Conservation (phyloP, 2,888 invertebrate genomes). For the Lysandra coridon region DNA sequence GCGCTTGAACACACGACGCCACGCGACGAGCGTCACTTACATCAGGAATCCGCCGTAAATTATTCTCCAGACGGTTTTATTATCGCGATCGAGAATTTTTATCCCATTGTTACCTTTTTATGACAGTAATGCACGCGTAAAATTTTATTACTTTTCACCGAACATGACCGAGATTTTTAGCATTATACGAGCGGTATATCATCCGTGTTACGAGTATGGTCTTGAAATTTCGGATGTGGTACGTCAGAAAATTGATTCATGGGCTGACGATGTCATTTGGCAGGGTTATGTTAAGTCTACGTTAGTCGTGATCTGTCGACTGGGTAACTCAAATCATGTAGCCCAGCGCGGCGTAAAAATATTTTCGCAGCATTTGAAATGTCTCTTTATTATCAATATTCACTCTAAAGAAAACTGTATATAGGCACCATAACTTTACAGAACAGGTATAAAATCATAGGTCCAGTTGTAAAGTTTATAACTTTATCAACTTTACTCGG, state of each 20-base stretch:
- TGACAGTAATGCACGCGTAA: constrained; percentile 18
- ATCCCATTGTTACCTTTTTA: constrained; percentile 27
- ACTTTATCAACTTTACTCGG: not conserved
- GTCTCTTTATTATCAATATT: not conserved
- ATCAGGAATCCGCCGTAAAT: constrained; percentile 40
- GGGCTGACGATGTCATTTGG: no score
- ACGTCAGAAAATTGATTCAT: no score
- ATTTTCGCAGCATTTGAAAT: not conserved
- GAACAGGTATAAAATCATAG: constrained; percentile 4
- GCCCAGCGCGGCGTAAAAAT: no score
- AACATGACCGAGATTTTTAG: not conserved
- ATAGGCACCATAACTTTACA: not conserved
- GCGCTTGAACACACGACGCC: not conserved
- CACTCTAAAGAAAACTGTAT: not conserved
- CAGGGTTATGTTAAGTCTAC: no score
- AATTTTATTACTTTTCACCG: constrained; percentile 5
- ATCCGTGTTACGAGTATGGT: not conserved
- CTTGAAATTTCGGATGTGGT: not conserved
- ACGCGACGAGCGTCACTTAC: constrained; percentile 38
- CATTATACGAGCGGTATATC: not conserved
- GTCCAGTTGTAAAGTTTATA: not conserved
- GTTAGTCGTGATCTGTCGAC: no score
- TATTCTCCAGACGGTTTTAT: constrained; percentile 41
- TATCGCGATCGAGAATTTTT: constrained; percentile 36
- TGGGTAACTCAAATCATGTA: no score